A percentile compares a stretch with the other conserved stretches of the same genome.
Evolutionary conservation across 2,113 vertebrate species (phyloP).

Genomic region (Eurystomus gularis): DNA sequence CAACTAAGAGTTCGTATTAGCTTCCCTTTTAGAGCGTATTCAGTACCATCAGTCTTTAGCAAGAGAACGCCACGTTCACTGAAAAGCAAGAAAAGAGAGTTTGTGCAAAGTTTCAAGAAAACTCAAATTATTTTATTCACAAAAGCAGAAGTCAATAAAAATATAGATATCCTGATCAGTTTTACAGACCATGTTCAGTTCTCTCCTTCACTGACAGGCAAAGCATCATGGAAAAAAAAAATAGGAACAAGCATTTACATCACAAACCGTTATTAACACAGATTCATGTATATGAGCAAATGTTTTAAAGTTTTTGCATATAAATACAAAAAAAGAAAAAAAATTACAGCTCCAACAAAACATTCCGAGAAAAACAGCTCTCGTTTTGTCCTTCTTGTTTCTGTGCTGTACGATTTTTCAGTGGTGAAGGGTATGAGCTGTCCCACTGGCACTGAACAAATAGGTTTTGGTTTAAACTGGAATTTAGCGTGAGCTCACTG

Average conservation of each 20-base stretch:
- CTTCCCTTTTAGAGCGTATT: not conserved
- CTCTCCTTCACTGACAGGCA: slow-evolving; percentile 45
- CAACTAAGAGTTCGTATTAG: not conserved
- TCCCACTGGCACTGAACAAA: not conserved
- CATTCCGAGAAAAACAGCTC: not conserved
- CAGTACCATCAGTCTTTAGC: not conserved
- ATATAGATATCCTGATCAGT: slow-evolving; percentile 64
- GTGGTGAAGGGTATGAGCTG: not conserved
- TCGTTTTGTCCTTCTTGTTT: not conserved
- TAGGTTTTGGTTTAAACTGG: not conserved
- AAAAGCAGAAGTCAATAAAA: slow-evolving; percentile 69
- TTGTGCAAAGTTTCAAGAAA: slow-evolving; percentile 41
- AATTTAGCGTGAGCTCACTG: not conserved
- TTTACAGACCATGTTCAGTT: slow-evolving; percentile 34
- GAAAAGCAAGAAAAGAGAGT: not conserved
- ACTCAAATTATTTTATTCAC: slow-evolving; percentile 65
- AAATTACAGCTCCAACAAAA: not conserved
- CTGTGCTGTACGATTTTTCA: not conserved
- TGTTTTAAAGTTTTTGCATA: slow-evolving; percentile 26
- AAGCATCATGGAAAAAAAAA: slow-evolving; percentile 20
- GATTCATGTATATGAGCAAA: slow-evolving; percentile 25
- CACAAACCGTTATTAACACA: slow-evolving; percentile 36
- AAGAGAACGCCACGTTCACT: not conserved
- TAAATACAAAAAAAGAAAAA: slow-evolving; percentile 3
- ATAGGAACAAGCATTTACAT: slow-evolving; percentile 46